Conservation (phyloP, 2,113 vertebrate species). For the Odocoileus hemionus region DNA sequence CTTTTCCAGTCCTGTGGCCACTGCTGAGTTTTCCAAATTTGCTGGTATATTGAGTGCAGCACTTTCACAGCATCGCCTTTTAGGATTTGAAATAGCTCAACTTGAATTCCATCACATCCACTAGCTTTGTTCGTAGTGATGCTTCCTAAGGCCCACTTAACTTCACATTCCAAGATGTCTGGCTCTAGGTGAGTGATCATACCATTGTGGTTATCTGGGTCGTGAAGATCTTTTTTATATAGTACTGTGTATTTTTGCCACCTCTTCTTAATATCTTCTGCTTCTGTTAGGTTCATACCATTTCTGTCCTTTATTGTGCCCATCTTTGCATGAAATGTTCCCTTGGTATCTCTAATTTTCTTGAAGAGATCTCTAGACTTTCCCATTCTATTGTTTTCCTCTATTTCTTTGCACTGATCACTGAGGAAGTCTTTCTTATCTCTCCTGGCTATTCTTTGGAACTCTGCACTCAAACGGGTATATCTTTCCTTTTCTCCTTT, state of each 20-base stretch:
- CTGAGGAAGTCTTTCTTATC: neutral
- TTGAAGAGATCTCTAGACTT: neutral
- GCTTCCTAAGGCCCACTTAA: neutral
- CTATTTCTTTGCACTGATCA: neutral
- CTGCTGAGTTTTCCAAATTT: neutral
- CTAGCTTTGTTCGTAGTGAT: neutral
- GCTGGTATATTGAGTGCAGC: neutral
- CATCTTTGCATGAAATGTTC: neutral
- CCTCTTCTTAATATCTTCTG: neutral
- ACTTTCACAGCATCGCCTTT: neutral
- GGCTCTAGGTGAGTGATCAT: neutral
- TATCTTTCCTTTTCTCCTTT: neutral
- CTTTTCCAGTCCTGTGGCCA: neutral
- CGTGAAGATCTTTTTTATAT: neutral
- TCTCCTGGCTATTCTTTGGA: neutral
- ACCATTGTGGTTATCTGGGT: neutral
- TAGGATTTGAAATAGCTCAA: neutral
- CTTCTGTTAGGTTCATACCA: neutral
- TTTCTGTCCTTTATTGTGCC: neutral
- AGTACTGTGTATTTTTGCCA: neutral
- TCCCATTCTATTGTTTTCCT: neutral
- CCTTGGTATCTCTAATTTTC: neutral
- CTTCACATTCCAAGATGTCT: neutral
- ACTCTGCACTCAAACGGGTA: neutral
- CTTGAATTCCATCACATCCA: neutral